Base-by-base conservation (phyloP, 1,140 invertebrate genomes). In the Tetramorium alpestre region DNA sequence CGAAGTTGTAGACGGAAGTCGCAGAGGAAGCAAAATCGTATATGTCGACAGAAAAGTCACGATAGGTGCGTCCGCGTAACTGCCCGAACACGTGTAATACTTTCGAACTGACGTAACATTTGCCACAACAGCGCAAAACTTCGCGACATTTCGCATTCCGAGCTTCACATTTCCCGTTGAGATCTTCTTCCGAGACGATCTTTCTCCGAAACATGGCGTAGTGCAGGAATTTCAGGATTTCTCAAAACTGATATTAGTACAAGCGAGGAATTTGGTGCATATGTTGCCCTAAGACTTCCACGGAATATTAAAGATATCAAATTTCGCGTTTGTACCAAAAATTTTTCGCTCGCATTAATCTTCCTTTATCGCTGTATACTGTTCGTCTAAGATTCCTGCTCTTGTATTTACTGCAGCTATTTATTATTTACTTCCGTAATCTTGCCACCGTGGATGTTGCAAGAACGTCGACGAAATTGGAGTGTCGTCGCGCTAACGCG, bases 51-150 rank as follows among this genome's bases (percentile, higher is more conserved):
- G 54, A 60, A 72, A 72, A 82, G 18, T 60, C 38, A 25, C 51
- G 51, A 81, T 70, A 60, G 51, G 22, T 44, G n/a, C 51, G 64
- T 72, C 54, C 16, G 18, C n/a, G 51, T 60, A 58, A 82, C 51
- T 80, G n/a, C 62, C 22, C n/a, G 28, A 41, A 78, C 76, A 67
- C 67, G 25, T 58, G 18, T 60, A 60, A 82, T 41, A 58, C 80
- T 58, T 82, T 72, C 51, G 33, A 73, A 47, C 67, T 47, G 51
- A 28, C n/a, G 22, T 82, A 44, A 82, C 67, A 73, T 51, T 18
- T 33, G 80, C 65, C 60, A 49, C 38, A 82, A 72, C 18, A 56
- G 78, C n/a, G 78, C 51, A 28, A 56, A 70, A 82, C 65, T 82
- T 73, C n/a, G 67, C 41, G 13, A 58, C 13, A 33, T 33, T 33